These are phyloP conservation scores for Chelon auratus DNA, from an alignment of 2,797 vertebrate genomes.

Conservation along the genomic window DNA sequence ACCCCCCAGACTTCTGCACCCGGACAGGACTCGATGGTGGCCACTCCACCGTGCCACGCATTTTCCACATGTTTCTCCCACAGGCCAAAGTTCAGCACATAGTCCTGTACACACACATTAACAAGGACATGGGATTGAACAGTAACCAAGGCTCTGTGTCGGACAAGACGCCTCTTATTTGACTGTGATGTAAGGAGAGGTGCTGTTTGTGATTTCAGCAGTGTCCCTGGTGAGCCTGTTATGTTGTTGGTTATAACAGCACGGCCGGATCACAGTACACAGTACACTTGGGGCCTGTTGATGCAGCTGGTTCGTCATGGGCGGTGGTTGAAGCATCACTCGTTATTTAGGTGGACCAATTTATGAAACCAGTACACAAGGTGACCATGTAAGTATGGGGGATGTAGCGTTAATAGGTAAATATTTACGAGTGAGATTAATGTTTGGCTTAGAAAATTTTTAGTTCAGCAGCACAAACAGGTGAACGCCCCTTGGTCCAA, in stretches of 20 bases:
- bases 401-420: no score
- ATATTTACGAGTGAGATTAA: not conserved
- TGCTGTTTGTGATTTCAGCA: conserved; percentile 39
- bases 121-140: conserved; percentile 20
- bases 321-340: not conserved
- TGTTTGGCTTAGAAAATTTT: no score
- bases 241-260: conserved; percentile 12
- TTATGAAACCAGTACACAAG: not conserved
- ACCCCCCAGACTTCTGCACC: conserved; percentile 94
- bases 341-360: not conserved
- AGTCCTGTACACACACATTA: conserved; percentile 83
- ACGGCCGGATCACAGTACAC: not conserved
- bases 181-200: conserved; percentile 12
- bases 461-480: no score
- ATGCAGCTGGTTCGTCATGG: conserved; percentile 30
- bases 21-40: conserved; percentile 88
- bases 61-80: conserved; percentile 74
- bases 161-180: conserved; percentile 24
- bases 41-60: conserved; percentile 91
- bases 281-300: conserved; percentile 9
- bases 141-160: not conserved
- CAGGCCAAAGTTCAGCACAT: conserved; percentile 89
- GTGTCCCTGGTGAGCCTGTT: conserved; percentile 7
- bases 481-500: no score
- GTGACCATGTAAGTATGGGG: not conserved